Percentiles rank a stretch among this genome's conserved stretches.
Conservation (phyloP, 2,888 invertebrate species). For the Diarsia mendica region DNA sequence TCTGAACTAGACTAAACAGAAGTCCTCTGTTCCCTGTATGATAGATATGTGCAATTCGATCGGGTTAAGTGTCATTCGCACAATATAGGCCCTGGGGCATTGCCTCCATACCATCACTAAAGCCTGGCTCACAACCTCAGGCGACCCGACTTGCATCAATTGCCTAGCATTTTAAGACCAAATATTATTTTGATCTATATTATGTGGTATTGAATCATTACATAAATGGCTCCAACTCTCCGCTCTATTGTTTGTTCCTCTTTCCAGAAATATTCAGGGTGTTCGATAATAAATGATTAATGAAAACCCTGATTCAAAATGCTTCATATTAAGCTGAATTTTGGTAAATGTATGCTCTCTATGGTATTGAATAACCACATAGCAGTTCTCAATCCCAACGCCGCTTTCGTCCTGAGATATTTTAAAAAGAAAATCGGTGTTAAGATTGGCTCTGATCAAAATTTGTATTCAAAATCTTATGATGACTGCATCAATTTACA, state of each 20-base stretch:
- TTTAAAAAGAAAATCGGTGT: background rate
- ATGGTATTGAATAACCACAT: background rate
- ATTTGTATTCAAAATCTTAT: background rate
- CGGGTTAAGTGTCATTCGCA: constrained; percentile 31
- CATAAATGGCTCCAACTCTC: background rate
- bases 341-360: no score
- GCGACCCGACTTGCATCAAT: background rate
- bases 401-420: background rate
- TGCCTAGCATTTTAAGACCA: background rate
- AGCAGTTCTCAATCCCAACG: background rate
- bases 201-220: background rate
- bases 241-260: background rate
- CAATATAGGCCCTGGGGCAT: constrained; percentile 30
- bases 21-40: background rate
- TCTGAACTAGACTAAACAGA: background rate
- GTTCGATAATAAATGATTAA: no score
- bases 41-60: constrained; percentile 31
- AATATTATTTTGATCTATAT: no score
- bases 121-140: background rate
- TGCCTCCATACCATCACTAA: constrained; percentile 16
- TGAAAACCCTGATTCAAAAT: no score
- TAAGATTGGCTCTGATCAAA: background rate
- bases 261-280: no score
- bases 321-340: no score
- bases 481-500: no score